phyloP scores from a whole-genome alignment of 2,113 vertebrate species.

The Gobiocypris rarus region DNA sequence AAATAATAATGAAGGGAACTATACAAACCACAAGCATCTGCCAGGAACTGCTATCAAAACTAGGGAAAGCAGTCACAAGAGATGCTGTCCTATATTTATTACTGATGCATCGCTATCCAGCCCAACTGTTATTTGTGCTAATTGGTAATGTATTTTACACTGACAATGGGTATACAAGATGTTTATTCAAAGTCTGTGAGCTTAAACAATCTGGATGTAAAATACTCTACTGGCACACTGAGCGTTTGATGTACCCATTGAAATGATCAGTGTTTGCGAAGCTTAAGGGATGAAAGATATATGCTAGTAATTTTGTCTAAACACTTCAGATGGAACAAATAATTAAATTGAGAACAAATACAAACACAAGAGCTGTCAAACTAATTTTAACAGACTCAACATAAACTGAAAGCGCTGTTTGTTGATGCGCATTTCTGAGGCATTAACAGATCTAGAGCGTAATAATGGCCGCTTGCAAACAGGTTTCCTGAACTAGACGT shows the following conservation, averaged over 20 bases:
- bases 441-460: neutral
- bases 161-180: neutral
- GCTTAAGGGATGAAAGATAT: neutral
- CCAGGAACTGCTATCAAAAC: conserved; percentile 36
- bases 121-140: conserved; percentile 4
- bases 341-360: neutral
- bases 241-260: neutral
- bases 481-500: too few species aligned
- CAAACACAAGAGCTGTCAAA: neutral
- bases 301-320: conserved; percentile 12
- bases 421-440: neutral
- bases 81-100: neutral
- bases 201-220: neutral
- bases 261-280: conserved; percentile 12
- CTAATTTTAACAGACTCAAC: neutral
- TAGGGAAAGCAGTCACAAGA: conserved; percentile 8
- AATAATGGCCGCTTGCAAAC: neutral
- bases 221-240: neutral
- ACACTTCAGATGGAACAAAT: neutral
- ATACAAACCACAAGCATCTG: conserved; percentile 45
- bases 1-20: conserved; percentile 54
- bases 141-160: neutral
- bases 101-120: neutral
- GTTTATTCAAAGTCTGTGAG: neutral
- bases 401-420: neutral